These are phyloP conservation scores for Dipodomys stephensi DNA, from an alignment of 2,113 vertebrate species.

Conservation along the genomic window DNA sequence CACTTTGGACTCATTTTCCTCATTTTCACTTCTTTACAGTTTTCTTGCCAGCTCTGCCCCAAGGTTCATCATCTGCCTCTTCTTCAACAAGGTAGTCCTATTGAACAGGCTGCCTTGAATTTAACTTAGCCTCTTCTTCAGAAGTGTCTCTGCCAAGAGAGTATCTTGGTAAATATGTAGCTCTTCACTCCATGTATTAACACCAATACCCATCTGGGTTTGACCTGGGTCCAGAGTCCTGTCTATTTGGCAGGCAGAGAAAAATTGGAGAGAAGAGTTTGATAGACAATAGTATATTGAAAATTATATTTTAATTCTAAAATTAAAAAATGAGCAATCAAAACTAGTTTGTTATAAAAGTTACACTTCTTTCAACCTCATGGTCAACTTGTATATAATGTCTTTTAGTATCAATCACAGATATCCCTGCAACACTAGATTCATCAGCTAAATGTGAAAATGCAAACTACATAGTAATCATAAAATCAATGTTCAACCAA, in stretches of 20 bases:
- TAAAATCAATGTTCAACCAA: conserved; percentile 30
- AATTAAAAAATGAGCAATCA: not conserved
- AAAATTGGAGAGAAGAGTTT: not conserved
- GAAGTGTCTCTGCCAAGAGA: conserved; percentile 74
- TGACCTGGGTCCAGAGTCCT: not conserved
- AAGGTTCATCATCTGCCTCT: not conserved
- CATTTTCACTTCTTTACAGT: not conserved
- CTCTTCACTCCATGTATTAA: not conserved
- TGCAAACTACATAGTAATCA: not conserved
- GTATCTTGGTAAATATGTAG: not conserved
- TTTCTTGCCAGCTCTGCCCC: not conserved
- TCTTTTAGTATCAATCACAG: not conserved
- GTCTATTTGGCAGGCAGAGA: not conserved
- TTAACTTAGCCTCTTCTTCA: conserved; percentile 39
- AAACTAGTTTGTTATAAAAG: conserved; percentile 39
- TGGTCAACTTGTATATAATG: conserved; percentile 22
- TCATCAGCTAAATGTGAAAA: conserved; percentile 24
- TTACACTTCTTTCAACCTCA: conserved; percentile 23
- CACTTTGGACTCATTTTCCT: not conserved
- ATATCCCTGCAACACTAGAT: not conserved
- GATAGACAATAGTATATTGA: not conserved
- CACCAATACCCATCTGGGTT: not conserved
- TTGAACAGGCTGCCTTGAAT: conserved; percentile 24
- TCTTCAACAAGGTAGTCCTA: not conserved
- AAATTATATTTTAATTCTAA: conserved; percentile 28